Evolutionary conservation across 1,140 invertebrate species (phyloP).

Genomic region (Magallana ariakensis): DNA sequence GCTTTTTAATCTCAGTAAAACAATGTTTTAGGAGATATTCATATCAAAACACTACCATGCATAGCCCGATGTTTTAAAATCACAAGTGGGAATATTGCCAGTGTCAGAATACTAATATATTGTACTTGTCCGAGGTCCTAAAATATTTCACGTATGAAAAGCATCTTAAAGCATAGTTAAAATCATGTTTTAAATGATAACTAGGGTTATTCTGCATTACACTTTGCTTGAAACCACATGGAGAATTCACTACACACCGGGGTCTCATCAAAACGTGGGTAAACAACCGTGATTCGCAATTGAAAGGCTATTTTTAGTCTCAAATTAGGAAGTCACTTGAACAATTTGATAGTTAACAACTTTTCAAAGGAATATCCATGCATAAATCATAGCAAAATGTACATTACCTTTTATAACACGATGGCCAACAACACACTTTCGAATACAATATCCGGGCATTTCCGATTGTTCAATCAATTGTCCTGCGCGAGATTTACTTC

Average conservation of each 20-base stretch:
- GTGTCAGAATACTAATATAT: too few relatives aligned
- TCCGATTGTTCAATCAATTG: constrained; percentile 28
- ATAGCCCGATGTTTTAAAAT: too few relatives aligned
- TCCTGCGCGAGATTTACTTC: constrained; percentile 2
- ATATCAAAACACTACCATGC: too few relatives aligned
- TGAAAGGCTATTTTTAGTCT: not conserved
- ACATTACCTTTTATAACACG: constrained; percentile 9
- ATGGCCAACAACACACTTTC: constrained; percentile 30
- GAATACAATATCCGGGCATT: constrained; percentile 32
- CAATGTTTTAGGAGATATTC: too few relatives aligned
- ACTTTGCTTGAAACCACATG: not conserved
- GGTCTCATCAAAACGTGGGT: not conserved
- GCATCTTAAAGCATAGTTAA: too few relatives aligned
- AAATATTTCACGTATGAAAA: too few relatives aligned
- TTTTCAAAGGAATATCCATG: not conserved
- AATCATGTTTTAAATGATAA: too few relatives aligned
- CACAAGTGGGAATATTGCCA: too few relatives aligned
- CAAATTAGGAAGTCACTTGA: not conserved
- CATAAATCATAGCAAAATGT: not conserved
- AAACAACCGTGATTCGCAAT: not conserved
- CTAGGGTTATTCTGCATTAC: not conserved
- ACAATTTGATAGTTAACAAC: not conserved
- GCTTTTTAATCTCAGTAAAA: too few relatives aligned
- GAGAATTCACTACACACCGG: not conserved
- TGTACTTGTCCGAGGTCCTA: too few relatives aligned